Evolutionary conservation across 2,888 invertebrate species (phyloP).

Genomic region (Germaria angustata): DNA sequence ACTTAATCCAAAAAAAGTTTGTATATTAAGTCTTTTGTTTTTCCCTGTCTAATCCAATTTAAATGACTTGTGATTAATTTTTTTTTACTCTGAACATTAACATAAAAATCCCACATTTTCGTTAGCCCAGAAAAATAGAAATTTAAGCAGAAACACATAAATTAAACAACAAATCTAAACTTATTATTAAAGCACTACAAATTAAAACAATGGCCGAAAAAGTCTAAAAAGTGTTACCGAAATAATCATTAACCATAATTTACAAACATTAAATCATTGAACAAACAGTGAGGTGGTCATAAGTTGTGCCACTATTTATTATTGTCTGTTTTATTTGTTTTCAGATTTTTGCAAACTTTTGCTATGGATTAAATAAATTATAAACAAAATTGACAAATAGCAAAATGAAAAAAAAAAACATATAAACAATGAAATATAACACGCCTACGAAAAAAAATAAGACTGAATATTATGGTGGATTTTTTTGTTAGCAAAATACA

Average conservation of each 20-base stretch:
- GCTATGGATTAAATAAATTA: slow-evolving; percentile 32
- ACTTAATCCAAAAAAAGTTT: slow-evolving; percentile 66
- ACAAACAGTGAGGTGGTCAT: slow-evolving; percentile 10
- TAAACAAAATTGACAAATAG: slow-evolving; percentile 46
- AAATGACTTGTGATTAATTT: not conserved
- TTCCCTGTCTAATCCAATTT: not conserved
- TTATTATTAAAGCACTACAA: not conserved
- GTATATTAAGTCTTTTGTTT: slow-evolving; percentile 73
- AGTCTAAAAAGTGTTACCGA: not conserved
- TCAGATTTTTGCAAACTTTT: slow-evolving; percentile 18
- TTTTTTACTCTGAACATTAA: not conserved
- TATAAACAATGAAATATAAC: slow-evolving; percentile 28
- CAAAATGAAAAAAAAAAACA: slow-evolving; percentile 3
- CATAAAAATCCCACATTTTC: not conserved
- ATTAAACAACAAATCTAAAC: not conserved
- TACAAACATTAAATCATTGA: slow-evolving; percentile 15
- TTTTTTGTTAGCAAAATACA: not conserved
- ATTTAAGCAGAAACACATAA: not conserved
- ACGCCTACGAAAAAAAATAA: slow-evolving; percentile 46
- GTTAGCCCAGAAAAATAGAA: not conserved
- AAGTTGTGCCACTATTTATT: slow-evolving; percentile 27
- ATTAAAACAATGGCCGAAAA: slow-evolving; percentile 47
- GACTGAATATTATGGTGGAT: not conserved
- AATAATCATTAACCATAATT: slow-evolving; percentile 38
- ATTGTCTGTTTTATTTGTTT: not conserved